Conservation (phyloP, 2,113 vertebrate genomes). For the Pionites leucogaster region DNA sequence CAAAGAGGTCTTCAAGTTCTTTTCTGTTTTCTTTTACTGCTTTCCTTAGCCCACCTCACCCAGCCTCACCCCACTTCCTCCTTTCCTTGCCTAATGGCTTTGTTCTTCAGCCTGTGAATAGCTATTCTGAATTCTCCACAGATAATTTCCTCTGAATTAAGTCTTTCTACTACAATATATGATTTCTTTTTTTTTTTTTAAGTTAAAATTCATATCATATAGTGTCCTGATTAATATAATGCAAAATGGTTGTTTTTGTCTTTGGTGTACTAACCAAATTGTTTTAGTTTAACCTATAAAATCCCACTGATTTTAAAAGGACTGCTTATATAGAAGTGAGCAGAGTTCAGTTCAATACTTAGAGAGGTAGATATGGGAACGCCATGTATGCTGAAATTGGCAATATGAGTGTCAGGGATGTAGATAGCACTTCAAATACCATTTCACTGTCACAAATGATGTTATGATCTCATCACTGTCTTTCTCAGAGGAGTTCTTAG, state of each 20-base stretch:
- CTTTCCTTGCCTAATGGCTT: background rate
- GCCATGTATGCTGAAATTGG: background rate
- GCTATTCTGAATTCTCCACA: background rate
- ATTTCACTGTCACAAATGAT: background rate
- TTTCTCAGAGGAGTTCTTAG: background rate
- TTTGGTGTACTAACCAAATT: background rate
- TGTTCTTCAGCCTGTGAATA: background rate
- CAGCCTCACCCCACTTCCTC: rapidly evolving
- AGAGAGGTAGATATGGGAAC: background rate
- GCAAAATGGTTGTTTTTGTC: background rate
- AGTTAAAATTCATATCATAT: background rate
- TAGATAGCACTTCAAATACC: background rate
- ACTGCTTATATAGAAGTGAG: background rate
- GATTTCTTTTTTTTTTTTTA: background rate
- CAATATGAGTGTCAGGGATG: background rate
- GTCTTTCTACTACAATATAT: background rate
- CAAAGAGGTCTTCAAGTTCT: background rate
- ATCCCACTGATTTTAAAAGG: background rate
- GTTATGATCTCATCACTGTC: background rate
- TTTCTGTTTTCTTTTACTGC: background rate
- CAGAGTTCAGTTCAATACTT: background rate
- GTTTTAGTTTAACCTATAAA: background rate
- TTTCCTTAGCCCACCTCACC: background rate
- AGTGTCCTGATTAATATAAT: background rate
- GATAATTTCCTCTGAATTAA: background rate